phyloP scores from a whole-genome alignment of 2,888 invertebrate genomes.

The Hyalella azteca region DNA sequence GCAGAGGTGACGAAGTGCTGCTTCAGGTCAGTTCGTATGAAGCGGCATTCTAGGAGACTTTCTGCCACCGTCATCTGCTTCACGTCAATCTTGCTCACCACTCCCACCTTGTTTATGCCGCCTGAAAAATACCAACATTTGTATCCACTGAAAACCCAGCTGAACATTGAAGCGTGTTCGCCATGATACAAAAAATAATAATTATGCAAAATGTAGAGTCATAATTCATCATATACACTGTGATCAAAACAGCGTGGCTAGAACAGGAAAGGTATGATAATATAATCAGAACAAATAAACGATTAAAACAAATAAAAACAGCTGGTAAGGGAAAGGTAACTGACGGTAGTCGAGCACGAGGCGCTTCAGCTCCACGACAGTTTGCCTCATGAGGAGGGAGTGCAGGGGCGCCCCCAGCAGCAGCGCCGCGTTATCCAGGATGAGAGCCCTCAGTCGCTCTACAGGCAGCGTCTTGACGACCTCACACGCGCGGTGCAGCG shows the following conservation, averaged over 20 bases:
- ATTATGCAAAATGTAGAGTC: no score
- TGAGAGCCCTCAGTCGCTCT: background rate
- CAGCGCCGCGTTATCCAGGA: slow-evolving; percentile 12
- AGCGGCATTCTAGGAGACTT: slow-evolving; percentile 6
- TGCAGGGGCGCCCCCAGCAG: slow-evolving; percentile 15
- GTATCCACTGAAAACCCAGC: no score
- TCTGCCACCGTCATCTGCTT: background rate
- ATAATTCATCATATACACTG: no score
- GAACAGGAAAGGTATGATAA: no score
- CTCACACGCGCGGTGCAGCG: slow-evolving; percentile 23
- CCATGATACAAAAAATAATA: no score
- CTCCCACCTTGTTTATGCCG: slow-evolving; percentile 6
- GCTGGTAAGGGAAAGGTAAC: no score
- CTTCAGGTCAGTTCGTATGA: slow-evolving; percentile 18
- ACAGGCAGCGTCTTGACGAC: background rate
- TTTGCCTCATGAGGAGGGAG: slow-evolving; percentile 6
- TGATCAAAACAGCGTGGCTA: no score
- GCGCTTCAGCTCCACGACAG: background rate
- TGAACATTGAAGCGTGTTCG: no score
- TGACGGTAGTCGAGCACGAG: background rate
- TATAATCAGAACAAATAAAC: no score
- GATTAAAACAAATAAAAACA: no score
- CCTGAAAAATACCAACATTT: background rate
- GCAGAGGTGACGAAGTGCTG: background rate
- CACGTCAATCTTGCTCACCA: background rate